Evolutionary conservation across 2,888 invertebrate species (phyloP).

Genomic region (Polylopha cassiicola): DNA sequence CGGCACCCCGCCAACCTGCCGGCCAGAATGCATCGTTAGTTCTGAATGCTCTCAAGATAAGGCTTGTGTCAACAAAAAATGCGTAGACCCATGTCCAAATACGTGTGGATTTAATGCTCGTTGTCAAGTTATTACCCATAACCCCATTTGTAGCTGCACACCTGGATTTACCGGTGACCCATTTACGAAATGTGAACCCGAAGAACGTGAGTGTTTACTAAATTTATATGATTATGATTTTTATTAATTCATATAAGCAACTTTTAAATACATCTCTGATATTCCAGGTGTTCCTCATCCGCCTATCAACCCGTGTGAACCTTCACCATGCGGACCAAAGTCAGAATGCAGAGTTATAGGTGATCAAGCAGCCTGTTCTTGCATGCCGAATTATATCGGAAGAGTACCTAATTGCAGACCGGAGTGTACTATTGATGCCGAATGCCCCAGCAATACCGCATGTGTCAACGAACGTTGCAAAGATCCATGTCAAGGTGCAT

Average conservation of each 20-base stretch:
- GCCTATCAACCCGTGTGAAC: constrained; percentile 86
- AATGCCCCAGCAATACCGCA: constrained; percentile 88
- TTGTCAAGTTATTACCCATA: constrained; percentile 90
- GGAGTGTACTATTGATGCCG: constrained; percentile 87
- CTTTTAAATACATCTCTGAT: constrained; percentile 34
- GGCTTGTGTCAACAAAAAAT: constrained; percentile 88
- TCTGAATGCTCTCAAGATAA: constrained; percentile 88
- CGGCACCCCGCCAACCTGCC: constrained; percentile 87
- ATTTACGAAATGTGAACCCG: constrained; percentile 81
- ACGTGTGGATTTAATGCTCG: constrained; percentile 89
- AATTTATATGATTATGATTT: constrained; percentile 3
- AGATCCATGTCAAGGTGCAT: constrained; percentile 88
- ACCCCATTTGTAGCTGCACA: constrained; percentile 90
- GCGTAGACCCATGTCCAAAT: constrained; percentile 88
- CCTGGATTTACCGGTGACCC: constrained; percentile 89
- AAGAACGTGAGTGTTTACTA: constrained; percentile 72
- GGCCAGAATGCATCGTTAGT: constrained; percentile 90
- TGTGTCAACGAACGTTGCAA: constrained; percentile 89
- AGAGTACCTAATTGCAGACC: constrained; percentile 91
- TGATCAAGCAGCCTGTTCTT: constrained; percentile 90
- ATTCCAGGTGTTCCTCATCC: constrained; percentile 33
- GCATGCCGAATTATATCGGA: constrained; percentile 87
- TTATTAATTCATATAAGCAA: constrained; percentile 1
- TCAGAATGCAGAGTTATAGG: constrained; percentile 89
- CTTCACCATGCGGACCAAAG: constrained; percentile 90